Conservation (phyloP, 2,113 vertebrate species). For the Elephas maximus region DNA sequence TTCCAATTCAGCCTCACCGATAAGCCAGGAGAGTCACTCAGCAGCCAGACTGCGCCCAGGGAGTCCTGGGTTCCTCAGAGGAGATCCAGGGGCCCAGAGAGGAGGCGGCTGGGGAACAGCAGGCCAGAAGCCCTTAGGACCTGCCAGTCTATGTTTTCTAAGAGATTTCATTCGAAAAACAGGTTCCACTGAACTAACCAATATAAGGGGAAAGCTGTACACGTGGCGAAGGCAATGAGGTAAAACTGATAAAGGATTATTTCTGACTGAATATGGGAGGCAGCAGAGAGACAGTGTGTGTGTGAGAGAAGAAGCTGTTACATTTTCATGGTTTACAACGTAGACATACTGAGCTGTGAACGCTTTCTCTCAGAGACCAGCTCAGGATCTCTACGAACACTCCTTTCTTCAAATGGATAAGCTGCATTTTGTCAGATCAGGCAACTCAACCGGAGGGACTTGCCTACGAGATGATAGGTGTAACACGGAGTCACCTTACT, state of each 20-base stretch:
- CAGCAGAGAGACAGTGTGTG: not conserved
- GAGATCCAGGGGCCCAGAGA: not conserved
- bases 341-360: slow-evolving; percentile 24
- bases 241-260: not conserved
- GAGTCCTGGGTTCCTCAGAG: not conserved
- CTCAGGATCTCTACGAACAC: not conserved
- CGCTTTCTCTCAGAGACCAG: slow-evolving; percentile 19
- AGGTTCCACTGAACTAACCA: not conserved
- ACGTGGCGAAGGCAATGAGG: not conserved
- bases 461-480: not conserved
- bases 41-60: not conserved
- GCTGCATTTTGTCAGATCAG: not conserved
- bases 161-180: not conserved
- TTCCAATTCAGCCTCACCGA: not conserved
- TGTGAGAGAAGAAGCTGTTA: not conserved
- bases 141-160: not conserved
- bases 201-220: not conserved
- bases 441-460: not conserved
- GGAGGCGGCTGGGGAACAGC: not conserved
- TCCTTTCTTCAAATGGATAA: not conserved
- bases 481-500: not conserved
- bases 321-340: slow-evolving; percentile 9
- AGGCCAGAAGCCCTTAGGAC: not conserved
- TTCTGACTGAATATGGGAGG: not conserved
- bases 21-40: not conserved